A percentile compares a stretch with the other conserved stretches of the same genome.
Evolutionary conservation across 2,888 invertebrate genomes (phyloP).

Genomic region (Incurvaria masculella): DNA sequence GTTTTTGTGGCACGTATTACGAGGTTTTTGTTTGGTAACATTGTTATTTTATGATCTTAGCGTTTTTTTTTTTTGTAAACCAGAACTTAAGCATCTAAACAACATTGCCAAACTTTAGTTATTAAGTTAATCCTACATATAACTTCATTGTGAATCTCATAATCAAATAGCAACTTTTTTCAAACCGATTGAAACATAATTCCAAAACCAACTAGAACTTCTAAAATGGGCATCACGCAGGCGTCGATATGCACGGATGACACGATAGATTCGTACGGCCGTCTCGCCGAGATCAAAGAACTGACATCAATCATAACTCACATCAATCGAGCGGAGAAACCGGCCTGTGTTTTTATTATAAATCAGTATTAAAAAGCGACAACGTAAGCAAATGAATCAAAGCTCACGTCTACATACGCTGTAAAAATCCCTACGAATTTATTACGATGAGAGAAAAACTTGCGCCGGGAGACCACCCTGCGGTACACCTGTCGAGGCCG

Average conservation of each 20-base stretch:
- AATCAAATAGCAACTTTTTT: no score
- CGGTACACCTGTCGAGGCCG: constrained; percentile 50
- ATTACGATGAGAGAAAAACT: constrained; percentile 1
- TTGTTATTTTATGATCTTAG: no score
- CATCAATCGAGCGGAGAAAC: constrained; percentile 52
- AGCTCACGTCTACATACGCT: constrained; percentile 13
- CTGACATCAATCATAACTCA: constrained; percentile 54
- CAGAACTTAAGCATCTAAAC: no score
- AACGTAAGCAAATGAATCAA: constrained; percentile 50
- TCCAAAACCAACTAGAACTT: no score
- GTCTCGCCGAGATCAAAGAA: constrained; percentile 53
- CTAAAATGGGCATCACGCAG: constrained; percentile 26
- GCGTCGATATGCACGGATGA: constrained; percentile 52
- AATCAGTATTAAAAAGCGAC: constrained; percentile 56
- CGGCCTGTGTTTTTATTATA: constrained; percentile 53
- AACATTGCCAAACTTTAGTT: no score
- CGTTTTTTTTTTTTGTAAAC: no score
- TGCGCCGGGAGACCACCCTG: constrained; percentile 26
- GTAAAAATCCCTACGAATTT: not conserved
- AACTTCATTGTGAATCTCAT: no score
- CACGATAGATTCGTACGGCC: constrained; percentile 54
- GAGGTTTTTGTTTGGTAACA: no score
- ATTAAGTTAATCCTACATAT: no score
- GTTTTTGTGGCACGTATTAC: no score
- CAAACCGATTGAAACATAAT: no score